Conservation (phyloP, 2,797 vertebrate species). For the Falco naumanni region DNA sequence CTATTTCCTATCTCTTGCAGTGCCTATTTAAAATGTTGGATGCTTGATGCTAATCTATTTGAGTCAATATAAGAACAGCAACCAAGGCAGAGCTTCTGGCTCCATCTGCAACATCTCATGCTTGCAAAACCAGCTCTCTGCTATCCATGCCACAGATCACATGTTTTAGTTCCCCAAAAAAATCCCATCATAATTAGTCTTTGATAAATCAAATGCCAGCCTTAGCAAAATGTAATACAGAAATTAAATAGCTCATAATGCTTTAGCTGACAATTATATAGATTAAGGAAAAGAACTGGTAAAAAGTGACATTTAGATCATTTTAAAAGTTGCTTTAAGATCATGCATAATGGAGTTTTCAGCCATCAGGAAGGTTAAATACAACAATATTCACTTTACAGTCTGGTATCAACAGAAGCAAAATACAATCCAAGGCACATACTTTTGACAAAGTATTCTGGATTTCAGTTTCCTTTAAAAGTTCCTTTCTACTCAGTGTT, state of each 20-base stretch:
- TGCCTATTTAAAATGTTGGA: neutral
- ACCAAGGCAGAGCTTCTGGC: neutral
- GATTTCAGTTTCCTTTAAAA: neutral
- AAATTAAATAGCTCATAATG: neutral
- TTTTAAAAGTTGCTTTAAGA: slow-evolving; percentile 18
- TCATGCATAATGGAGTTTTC: neutral
- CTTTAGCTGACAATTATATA: neutral
- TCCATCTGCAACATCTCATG: neutral
- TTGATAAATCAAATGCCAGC: slow-evolving; percentile 24
- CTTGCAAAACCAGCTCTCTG: neutral
- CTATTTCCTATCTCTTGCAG: neutral
- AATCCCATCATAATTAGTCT: slow-evolving; percentile 11
- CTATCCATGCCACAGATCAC: neutral
- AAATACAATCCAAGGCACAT: neutral
- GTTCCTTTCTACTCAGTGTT: neutral
- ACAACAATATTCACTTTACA: neutral
- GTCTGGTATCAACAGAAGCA: neutral
- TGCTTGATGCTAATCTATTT: neutral
- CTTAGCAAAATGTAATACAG: neutral
- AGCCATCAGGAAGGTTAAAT: neutral
- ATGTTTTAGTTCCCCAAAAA: neutral
- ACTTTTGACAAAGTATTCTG: neutral
- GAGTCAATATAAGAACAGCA: neutral
- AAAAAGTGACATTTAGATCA: neutral
- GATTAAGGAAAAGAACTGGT: neutral